phyloP scores from a whole-genome alignment of 37 sponge, comb jelly and placozoan genomes.

The Aphrocallistes beatrix region DNA sequence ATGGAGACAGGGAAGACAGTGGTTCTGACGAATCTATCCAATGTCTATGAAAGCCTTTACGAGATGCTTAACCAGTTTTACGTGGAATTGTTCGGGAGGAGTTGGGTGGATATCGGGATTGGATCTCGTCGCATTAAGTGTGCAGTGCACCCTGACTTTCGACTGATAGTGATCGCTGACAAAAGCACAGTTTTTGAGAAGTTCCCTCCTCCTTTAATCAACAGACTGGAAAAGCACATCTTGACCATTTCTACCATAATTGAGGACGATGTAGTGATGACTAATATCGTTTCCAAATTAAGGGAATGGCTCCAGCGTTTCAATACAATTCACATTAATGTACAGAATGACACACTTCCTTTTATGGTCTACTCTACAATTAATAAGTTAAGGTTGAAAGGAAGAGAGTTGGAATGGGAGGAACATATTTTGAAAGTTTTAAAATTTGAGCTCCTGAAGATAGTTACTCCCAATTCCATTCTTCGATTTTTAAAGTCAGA shows the following conservation, averaged over 20 bases:
- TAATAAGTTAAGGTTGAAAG: no score
- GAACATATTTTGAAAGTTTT: no score
- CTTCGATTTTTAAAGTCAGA: no score
- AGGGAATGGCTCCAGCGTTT: background rate
- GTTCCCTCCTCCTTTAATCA: conserved; percentile 11
- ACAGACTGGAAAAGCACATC: conserved; percentile 6
- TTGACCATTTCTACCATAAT: background rate
- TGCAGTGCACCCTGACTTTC: background rate
- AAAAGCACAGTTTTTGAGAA: background rate
- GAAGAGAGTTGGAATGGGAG: no score
- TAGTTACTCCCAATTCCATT: no score
- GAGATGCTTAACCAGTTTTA: background rate
- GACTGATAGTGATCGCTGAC: background rate
- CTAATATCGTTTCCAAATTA: background rate
- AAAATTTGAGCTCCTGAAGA: no score
- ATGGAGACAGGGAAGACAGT: background rate
- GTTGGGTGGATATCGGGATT: background rate
- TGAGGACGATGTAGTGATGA: background rate
- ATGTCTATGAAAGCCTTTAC: background rate
- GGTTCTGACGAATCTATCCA: background rate
- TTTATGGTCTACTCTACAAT: no score
- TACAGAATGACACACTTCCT: no score
- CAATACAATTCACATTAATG: background rate
- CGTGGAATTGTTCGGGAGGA: background rate
- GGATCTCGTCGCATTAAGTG: background rate